Base-by-base conservation (phyloP, 2,888 invertebrate genomes). In the Macaria liturata region DNA sequence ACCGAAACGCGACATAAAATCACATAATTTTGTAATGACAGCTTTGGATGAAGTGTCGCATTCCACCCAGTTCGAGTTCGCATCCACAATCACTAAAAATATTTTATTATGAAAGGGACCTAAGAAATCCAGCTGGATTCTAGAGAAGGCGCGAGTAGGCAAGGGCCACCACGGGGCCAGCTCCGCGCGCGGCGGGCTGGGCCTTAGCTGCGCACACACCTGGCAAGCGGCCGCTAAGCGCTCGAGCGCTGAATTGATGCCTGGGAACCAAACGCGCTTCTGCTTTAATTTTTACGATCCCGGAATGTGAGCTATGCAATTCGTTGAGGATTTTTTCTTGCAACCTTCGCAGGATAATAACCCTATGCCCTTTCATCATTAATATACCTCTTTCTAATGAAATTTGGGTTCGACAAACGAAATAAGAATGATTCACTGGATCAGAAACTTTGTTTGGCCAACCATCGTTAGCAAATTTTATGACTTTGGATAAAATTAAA, bases 21-120 rank as follows among this genome's bases (percentile, higher is more conserved):
- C 59, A 8, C 42, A 43, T n/a, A 64, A 42, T 9, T 62, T 64
- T 0, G 7, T 31, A 6, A 59, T 62, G 3, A 59, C 53, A 8
- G 46, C 46, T 6, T 46, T 53, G 0, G 64, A 34, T 5, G 49
- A 30, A 32, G 37, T 49, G 3, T 47, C 44, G 45, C 54, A 51
- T 44, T 64, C 61, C 0, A 64, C 61, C 64, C 64, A 64, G 40
- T 64, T 64, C 4, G 55, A 43, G 37, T 46, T 57, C 5, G 55
- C 63, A 9, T 58, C 58, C 1, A 59, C 57, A 32, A 57, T 42
- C 9, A 57, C 32, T 39, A 57, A 49, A 46, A 30, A 57, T 34
- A 40, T 49, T 40, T 40, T 40, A 8, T 40, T 40, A 8, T 40
- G 40, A 3, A 40, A 7, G 4, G 40, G n/a, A 40, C 40, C 40